These are phyloP conservation scores for Brotula barbata DNA, from an alignment of 2,797 vertebrate species.

Conservation along the genomic window DNA sequence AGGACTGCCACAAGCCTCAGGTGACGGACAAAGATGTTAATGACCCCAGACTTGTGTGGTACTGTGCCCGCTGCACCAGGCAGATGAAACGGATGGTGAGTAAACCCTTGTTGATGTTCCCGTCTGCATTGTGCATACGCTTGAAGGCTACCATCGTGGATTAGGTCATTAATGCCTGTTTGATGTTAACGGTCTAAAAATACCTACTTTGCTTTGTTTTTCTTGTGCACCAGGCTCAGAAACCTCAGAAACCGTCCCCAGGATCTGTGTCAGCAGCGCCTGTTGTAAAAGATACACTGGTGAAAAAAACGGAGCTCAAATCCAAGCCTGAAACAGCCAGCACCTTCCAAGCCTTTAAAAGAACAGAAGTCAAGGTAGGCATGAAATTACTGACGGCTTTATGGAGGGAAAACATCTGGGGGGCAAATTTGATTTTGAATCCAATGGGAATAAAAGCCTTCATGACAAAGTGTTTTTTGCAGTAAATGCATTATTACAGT, in stretches of 20 bases:
- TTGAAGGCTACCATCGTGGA: too few relatives aligned
- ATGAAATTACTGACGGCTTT: not conserved
- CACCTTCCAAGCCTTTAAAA: constrained; percentile 96
- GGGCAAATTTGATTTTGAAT: too few relatives aligned
- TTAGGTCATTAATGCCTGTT: not conserved
- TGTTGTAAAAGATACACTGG: constrained; percentile 90
- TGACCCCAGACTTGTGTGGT: constrained; percentile 97
- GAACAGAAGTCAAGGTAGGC: constrained; percentile 94
- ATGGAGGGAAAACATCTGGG: too few relatives aligned
- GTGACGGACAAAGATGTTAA: constrained; percentile 99
- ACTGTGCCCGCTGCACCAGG: constrained; percentile 95
- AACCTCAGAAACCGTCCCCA: constrained; percentile 91
- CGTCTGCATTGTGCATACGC: not conserved
- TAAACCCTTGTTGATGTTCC: not conserved
- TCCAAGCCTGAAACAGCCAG: constrained; percentile 87
- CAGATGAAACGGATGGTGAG: constrained; percentile 99
- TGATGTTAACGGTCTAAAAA: not conserved
- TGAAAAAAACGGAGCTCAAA: constrained; percentile 94
- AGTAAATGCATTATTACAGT: constrained; percentile 7
- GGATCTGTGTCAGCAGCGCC: constrained; percentile 85
- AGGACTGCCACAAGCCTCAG: constrained; percentile 97
- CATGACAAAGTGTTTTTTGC: constrained; percentile 24
- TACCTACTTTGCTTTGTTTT: not conserved
- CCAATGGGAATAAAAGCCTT: too few relatives aligned
- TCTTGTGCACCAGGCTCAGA: constrained; percentile 86